Evolutionary conservation across 2,113 vertebrate genomes (phyloP).

Genomic region (Stercorarius parasiticus): DNA sequence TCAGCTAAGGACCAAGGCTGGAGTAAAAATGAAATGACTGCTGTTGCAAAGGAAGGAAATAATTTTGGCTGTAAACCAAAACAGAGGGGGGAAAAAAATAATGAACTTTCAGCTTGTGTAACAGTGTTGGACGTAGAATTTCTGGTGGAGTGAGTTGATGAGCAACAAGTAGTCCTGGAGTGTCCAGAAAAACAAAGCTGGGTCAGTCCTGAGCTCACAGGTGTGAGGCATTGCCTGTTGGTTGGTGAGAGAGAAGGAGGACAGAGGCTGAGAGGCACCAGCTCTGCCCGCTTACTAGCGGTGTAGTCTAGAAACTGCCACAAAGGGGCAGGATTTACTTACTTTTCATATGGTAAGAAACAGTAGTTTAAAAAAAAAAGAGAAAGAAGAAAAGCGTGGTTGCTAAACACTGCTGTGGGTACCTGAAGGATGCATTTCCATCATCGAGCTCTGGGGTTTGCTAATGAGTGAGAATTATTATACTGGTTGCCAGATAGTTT

Average conservation of each 20-base stretch:
- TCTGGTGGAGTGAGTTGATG: background rate
- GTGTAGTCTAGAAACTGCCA: background rate
- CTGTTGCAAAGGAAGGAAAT: background rate
- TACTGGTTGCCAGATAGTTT: background rate
- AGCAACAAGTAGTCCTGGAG: background rate
- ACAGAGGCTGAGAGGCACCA: background rate
- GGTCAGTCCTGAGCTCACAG: background rate
- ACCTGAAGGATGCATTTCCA: background rate
- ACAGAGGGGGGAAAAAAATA: too few species aligned
- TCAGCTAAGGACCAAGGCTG: background rate
- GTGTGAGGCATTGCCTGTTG: background rate
- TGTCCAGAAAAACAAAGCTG: background rate
- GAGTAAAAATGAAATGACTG: background rate
- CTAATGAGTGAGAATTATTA: background rate
- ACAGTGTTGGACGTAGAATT: background rate
- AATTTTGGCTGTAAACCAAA: background rate
- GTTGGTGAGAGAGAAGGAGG: background rate
- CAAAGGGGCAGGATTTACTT: slow-evolving; percentile 42
- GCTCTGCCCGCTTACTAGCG: background rate
- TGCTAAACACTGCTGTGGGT: background rate
- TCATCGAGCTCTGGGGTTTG: background rate
- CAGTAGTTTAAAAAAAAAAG: background rate
- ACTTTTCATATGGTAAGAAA: background rate
- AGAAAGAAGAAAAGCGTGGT: background rate
- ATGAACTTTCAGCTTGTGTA: background rate